Evolutionary conservation across 2,888 invertebrate genomes (phyloP).

Genomic region (Spodoptera exigua): DNA sequence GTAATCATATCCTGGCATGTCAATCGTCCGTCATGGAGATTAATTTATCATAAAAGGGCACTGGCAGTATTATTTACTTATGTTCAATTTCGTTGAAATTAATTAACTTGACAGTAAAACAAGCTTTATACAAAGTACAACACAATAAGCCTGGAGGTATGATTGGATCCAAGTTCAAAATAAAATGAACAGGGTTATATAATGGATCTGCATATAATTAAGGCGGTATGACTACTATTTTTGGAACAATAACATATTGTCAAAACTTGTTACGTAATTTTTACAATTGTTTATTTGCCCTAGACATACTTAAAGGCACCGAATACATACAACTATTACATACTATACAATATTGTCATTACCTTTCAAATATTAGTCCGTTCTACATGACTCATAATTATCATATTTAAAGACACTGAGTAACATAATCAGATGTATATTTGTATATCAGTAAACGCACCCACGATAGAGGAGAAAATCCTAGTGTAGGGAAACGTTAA

Average conservation of each 20-base stretch:
- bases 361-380: no score
- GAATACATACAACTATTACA: no score
- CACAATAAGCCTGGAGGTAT: constrained; percentile 30
- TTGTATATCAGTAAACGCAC: no score
- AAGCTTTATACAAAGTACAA: constrained; percentile 13
- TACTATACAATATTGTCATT: no score
- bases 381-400: no score
- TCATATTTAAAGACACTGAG: no score
- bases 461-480: no score
- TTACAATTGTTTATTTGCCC: constrained; percentile 32
- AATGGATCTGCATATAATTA: constrained; percentile 16
- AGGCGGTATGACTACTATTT: constrained; percentile 27
- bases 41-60: not conserved
- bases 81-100: no score
- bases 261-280: constrained; percentile 41
- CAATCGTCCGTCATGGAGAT: constrained; percentile 19
- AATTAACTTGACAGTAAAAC: no score
- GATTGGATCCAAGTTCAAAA: constrained; percentile 34
- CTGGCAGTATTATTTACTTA: no score
- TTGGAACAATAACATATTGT: constrained; percentile 52
- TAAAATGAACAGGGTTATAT: not conserved
- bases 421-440: no score
- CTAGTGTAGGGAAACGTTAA: no score
- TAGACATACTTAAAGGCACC: constrained; percentile 31
- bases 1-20: constrained; percentile 25